Evolutionary conservation across 2,797 vertebrate species (phyloP), one percentile per base, ranked within the genome.

Genomic region (Hypotaenidia okinawae): DNA sequence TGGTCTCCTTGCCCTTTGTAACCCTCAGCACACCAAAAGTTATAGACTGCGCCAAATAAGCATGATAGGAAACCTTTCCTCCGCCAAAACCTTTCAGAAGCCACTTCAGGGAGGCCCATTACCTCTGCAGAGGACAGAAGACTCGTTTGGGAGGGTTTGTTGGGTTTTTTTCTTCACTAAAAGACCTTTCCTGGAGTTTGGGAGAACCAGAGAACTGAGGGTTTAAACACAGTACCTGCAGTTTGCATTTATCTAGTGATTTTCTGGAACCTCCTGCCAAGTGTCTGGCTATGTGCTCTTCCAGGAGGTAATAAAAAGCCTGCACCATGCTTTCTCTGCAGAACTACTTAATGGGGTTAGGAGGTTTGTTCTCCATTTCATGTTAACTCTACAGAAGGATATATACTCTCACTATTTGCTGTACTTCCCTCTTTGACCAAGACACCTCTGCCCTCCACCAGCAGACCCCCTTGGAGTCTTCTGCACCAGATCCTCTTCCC

Each of bases 231-330:
- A 15, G 74, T 64, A 69, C 70, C 89, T 93, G 94, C 81, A 87
- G 58, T 92, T 75, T 70, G 80, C 91, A 64, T 93, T 93, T 35
- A 51, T 32, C 79, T 83, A 77, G 72, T 23, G 81, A 72, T 74
- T 89, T 86, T 63, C 72, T 66, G 91, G 23, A 11, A 24, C 25
- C 78, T 80, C 24, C 87, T 75, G 84, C 93, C 91, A 93, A 94
- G 66, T 13, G 41, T 59, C 87, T 78, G 89, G 21, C 90, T 83
- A 47, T 2, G 35, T n/a, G 72, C 87, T 89, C 39, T 73, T 90
- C 93, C 94, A 94, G 86, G 62, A 85, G 86, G 92, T 59, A 81
- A 52, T 72, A 85, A 88, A 94, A 45, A 63, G 68, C 55, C 69
- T 17, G 24, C 41, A 8, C 57, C 66, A 7, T 9, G 68, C 39